Percentiles rank a stretch among this genome's conserved stretches.
Conservation (phyloP, 2,797 vertebrate genomes). For the Phaenicophaeus curvirostris region DNA sequence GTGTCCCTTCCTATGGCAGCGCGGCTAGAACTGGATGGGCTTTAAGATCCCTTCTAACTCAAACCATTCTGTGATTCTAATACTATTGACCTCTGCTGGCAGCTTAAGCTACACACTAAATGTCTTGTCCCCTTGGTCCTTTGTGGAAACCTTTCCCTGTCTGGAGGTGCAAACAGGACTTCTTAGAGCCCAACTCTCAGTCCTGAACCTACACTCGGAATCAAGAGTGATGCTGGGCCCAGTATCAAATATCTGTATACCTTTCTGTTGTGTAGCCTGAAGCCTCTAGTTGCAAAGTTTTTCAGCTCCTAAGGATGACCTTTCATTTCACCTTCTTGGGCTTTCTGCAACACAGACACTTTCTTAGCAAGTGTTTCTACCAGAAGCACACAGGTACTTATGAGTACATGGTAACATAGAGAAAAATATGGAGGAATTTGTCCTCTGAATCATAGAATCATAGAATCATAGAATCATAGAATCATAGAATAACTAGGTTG, state of each 20-base stretch:
- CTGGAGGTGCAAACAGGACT: too few species aligned
- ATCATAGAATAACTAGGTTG: too few species aligned
- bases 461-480: too few species aligned
- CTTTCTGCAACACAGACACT: background rate
- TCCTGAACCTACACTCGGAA: fast-evolving
- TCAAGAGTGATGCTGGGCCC: background rate
- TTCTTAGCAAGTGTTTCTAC: background rate
- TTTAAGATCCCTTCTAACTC: too few species aligned
- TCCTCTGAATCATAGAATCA: background rate
- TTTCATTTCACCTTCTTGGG: background rate
- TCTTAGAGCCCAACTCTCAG: too few species aligned
- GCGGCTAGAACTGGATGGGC: too few species aligned
- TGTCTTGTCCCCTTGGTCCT: too few species aligned
- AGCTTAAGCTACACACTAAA: background rate
- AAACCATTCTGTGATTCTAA: background rate
- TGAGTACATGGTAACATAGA: background rate
- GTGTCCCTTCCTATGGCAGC: too few species aligned
- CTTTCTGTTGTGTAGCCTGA: background rate
- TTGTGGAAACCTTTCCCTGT: too few species aligned
- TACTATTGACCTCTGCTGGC: background rate
- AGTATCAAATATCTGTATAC: background rate
- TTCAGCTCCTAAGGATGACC: background rate
- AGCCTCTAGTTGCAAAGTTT: background rate
- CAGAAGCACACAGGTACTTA: background rate
- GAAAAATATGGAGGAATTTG: background rate